A percentile compares a stretch with the other conserved stretches of the same genome.
Conservation (phyloP, 2,113 vertebrate species). For the Oreochromis tanganicae region DNA sequence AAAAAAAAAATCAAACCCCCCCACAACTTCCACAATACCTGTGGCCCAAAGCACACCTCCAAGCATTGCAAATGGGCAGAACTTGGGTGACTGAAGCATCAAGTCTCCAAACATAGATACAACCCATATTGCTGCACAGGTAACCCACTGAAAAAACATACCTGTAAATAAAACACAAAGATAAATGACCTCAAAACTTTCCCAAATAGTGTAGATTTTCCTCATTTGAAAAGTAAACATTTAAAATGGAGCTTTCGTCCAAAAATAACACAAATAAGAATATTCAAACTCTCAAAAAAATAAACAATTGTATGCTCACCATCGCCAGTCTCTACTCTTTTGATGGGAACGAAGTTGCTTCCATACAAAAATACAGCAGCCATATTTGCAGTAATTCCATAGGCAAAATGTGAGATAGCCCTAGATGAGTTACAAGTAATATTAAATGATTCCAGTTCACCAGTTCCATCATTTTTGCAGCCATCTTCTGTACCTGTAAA, state of each 20-base stretch:
- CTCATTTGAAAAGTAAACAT: background rate
- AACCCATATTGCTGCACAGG: conserved; percentile 81
- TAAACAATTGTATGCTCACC: conserved; percentile 61
- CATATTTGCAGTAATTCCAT: conserved; percentile 74
- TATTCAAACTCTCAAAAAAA: background rate
- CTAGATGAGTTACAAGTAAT: conserved; percentile 35
- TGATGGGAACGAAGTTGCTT: conserved; percentile 86
- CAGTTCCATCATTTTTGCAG: background rate
- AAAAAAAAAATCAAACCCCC: fast-evolving
- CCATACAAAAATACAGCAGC: conserved; percentile 79
- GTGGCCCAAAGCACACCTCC: conserved; percentile 87
- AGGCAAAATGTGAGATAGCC: conserved; percentile 53
- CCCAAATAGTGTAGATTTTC: background rate
- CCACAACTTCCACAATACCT: conserved; percentile 62
- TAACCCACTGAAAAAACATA: conserved; percentile 91
- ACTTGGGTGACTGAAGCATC: conserved; percentile 76
- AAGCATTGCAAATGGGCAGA: conserved; percentile 86
- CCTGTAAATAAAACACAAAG: conserved; percentile 57
- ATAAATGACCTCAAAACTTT: fast-evolving
- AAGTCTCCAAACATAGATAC: conserved; percentile 78
- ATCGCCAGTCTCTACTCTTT: conserved; percentile 83
- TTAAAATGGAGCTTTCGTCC: fast-evolving
- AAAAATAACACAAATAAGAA: background rate
- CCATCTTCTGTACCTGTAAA: background rate
- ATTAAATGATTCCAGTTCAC: background rate